Percentiles rank a stretch among this genome's conserved stretches.
Conservation (phyloP, 2,888 invertebrate genomes). For the Anoncus sp. region DNA sequence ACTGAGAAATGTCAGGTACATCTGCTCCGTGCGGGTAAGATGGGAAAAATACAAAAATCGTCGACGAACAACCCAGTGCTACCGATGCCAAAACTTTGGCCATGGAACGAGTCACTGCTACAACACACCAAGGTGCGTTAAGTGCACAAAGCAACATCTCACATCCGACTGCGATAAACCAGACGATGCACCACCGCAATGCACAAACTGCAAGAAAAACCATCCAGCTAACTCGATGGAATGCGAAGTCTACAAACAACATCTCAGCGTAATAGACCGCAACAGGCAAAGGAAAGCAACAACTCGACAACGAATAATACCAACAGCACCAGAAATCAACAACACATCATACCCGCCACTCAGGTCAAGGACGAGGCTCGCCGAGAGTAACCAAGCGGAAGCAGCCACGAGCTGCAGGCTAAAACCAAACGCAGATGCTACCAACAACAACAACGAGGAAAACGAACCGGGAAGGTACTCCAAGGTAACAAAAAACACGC, state of each 20-base stretch:
- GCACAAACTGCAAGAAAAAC: background rate
- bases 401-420: no score
- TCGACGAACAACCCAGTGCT: background rate
- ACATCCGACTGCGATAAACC: background rate
- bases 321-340: no score
- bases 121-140: constrained; percentile 12
- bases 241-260: background rate
- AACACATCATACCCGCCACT: no score
- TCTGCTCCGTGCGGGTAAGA: background rate
- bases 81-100: constrained; percentile 9
- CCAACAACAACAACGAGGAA: no score
- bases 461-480: no score
- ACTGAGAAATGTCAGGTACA: background rate
- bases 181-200: background rate
- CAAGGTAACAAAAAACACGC: no score
- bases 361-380: no score
- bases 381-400: no score
- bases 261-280: background rate
- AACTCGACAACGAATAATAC: no score
- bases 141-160: background rate
- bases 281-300: background rate
- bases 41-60: constrained; percentile 20
- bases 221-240: background rate
- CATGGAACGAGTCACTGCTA: background rate
- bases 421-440: no score